Evolutionary conservation across 2,888 invertebrate species (phyloP), one percentile per base, ranked within the genome.

Genomic region (Mystacides longicornis): DNA sequence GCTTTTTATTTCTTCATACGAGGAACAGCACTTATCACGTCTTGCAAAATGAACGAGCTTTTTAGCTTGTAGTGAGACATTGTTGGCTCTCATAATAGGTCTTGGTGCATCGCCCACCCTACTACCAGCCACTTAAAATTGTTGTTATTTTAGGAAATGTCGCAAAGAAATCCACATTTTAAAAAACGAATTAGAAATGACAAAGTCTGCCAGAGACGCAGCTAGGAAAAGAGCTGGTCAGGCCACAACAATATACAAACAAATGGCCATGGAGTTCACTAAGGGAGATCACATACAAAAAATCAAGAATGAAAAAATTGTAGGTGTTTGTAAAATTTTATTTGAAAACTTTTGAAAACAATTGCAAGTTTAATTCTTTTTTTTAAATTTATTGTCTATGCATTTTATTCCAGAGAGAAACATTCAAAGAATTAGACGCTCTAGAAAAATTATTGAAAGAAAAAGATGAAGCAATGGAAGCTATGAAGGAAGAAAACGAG

Each of bases 361-460:
- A n/a, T n/a, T n/a, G n/a, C n/a, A n/a, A n/a, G n/a, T n/a, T n/a
- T n/a, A n/a, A n/a, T n/a, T n/a, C n/a, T n/a, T n/a, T n/a, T n/a
- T 27, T 27, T 5, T 27, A 27, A 27, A 11, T 27, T 27, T 27
- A 7, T 27, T 27, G 5, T 27, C 11, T 27, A 27, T 27, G 27
- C 27, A 27, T 11, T 27, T 68, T 67, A 33, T 78, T 79, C 14
- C 78, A 77, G 63, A 68, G 74, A 20, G 73, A 75, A 19, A 79
- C 79, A 0, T 71, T 74, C 63, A 68, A 69, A 0, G 78, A 79
- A 0, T 66, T 79, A 1, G 73, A 75, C 23, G 75, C 75, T 60
- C 60, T 79, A 1, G 79, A 79, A 59, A 71, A 73, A 14, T 73
- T 77, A 3, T 73, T 78, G 18, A 63, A 71, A n/a, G 70, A 71